Conservation (phyloP, 2,113 vertebrate genomes). For the Gallinago paraguaiae region DNA sequence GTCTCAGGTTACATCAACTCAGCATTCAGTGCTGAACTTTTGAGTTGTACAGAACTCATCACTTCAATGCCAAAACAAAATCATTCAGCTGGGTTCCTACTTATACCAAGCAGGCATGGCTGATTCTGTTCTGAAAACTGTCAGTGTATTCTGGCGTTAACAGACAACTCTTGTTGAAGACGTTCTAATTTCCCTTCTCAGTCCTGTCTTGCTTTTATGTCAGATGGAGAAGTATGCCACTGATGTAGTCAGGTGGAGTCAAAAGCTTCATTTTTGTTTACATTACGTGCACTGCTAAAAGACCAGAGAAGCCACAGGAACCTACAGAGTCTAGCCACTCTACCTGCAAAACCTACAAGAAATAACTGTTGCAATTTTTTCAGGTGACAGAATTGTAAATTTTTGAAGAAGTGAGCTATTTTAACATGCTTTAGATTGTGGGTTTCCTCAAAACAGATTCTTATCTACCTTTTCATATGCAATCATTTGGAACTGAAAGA, state of each 20-base stretch:
- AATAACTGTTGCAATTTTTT: neutral
- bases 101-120: accelerated
- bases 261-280: neutral
- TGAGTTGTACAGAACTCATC: neutral
- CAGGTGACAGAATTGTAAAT: neutral
- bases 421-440: neutral
- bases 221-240: neutral
- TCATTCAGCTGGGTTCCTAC: neutral
- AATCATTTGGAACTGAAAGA: neutral
- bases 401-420: neutral
- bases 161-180: neutral
- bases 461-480: neutral
- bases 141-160: neutral
- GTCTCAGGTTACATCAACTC: neutral
- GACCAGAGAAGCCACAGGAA: neutral
- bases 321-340: neutral
- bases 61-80: neutral
- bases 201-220: neutral
- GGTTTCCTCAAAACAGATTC: neutral
- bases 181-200: neutral
- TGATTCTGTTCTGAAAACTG: neutral
- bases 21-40: neutral
- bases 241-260: neutral
- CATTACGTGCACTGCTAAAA: neutral
- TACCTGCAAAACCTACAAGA: neutral